Evolutionary conservation across 2,797 vertebrate genomes (phyloP), one percentile per base, ranked within the genome.

Genomic region (Malacoraja senta): DNA sequence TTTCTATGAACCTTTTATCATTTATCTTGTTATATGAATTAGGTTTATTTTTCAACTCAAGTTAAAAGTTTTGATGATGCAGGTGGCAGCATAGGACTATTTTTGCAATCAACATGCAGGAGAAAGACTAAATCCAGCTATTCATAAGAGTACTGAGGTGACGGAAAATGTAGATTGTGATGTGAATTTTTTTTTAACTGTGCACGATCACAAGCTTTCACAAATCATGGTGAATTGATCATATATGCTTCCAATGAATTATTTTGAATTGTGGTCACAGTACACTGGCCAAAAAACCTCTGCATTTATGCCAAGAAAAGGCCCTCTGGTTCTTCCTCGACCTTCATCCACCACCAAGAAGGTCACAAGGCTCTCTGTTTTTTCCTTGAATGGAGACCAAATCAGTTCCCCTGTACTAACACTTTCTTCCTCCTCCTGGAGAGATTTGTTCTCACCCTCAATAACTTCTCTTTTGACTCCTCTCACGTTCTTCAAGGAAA

Each of bases 1-100:
- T 91, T 91, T 65, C 32, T 44, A 44, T 91, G 88, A 17, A 91
- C 65, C 19, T 26, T 91, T 4, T 38, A 26, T 91, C 72, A 91
- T 91, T 91, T 91, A 91, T 91, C 88, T 44, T 61, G 19, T 8
- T 72, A 7, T 74, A 35, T 74, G 21, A 1, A 21, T 91, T 72
- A 72, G 3, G 0, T 91, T 38, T 71, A 1, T 91, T 91, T 19
- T 72, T 26, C 29, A 9, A 86, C 15, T 63, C 83, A 86, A 86
- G 63, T 17, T 24, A 26, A 8, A 6, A 38, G 8, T 61, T 91
- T 72, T 72, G 35, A 72, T 17, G 38, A 72, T 91, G 26, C 68
- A 38, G 9, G 17, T 74, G 88, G 68, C 38, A 44, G 68, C 24
- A 26, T 72, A 44, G 35, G 10, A 91, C 35, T 21, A 91, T 35